Base-by-base conservation (phyloP, 1,140 invertebrate species). In the Euwallacea fornicatus region DNA sequence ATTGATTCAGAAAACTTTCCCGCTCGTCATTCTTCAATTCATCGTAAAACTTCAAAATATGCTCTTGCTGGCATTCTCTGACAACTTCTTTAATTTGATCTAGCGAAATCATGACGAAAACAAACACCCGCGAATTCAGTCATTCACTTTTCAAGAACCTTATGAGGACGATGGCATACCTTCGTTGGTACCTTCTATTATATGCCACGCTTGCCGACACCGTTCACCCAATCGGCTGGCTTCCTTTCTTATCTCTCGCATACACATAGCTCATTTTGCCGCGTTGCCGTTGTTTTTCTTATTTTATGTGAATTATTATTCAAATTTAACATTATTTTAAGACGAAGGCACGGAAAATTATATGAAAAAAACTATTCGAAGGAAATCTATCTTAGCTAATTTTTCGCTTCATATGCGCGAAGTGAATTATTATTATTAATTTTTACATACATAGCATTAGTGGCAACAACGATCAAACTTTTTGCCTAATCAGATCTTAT, bases 31-130 rank as follows among this genome's bases (percentile, higher is more conserved):
- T 84, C 16, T 82, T 84, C 2, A 98, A 78, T 71, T 89, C 85
- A 69, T 90, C 84, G 91, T 91, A 97, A 82, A 93, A 98, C 76
- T 89, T 85, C 7, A 98, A 80, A 68, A 98, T 83, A 82, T 98
- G 96, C 64, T 91, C 88, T 84, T 98, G 96, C 56, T 61, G 2
- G 56, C 44, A 83, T 71, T 82, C 79, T 42, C 75, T 74, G 7
- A 81, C 61, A 21, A 72, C 66, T 59, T 60, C 55, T 64, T 67
- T 46, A 8, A 76, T 54, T 66, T 71, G 56, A n/a, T 64, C 65
- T n/a, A 72, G 10, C 15, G 70, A 60, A 44, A 46, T 11, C 75
- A 76, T 73, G 9, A 13, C 69, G 53, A 60, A 44, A 43, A 16
- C 56, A 59, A 65, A 65, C 69, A 71, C 69, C 33, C 61, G 54